Evolutionary conservation across 2,888 invertebrate species (phyloP), one percentile per base, ranked within the genome.

Genomic region (Chesias legatella): DNA sequence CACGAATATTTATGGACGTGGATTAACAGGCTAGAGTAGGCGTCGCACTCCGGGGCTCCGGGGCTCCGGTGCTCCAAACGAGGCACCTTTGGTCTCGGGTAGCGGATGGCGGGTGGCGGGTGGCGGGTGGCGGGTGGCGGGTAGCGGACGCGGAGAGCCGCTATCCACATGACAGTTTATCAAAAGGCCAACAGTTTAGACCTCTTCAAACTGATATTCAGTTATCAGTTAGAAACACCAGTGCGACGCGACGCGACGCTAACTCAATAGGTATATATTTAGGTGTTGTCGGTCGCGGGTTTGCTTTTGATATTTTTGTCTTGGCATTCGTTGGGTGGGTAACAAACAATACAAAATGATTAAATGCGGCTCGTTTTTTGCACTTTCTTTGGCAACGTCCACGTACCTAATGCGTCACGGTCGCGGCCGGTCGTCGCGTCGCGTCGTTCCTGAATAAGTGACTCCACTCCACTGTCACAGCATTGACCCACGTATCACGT

Each of bases 1-100:
- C 79, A 79, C 63, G 48, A 58, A 70, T 76, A 79, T 84, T 85
- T 81, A 84, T 67, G 76, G n/a, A 73, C 72, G 67, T 65, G 60
- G 69, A 69, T 66, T 69, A 68, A 43, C 61, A 53, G 52, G n/a
- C n/a, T n/a, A n/a, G n/a, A n/a, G n/a, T n/a, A n/a, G n/a, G 55
- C 58, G 58, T 56, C 40, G 43, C 67, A 61, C 73, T 72, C 74
- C 73, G 85, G 84, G 83, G 83, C 85, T 82, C 84, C 61, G n/a
- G n/a, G n/a, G n/a, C n/a, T n/a, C n/a, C 73, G 85, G 84, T 84
- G 83, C 85, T 82, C 84, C 61, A 43, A 40, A 43, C 41, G 47
- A 49, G 43, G 43, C 54, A 44, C 13, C 13, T 17, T 17, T 40
- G 54, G 43, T 45, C 46, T 59, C 63, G 67, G 67, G 67, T 67